Evolutionary conservation across 2,888 invertebrate genomes (phyloP), one percentile per base, ranked within the genome.

Genomic region (Tetheella fluctuosa): DNA sequence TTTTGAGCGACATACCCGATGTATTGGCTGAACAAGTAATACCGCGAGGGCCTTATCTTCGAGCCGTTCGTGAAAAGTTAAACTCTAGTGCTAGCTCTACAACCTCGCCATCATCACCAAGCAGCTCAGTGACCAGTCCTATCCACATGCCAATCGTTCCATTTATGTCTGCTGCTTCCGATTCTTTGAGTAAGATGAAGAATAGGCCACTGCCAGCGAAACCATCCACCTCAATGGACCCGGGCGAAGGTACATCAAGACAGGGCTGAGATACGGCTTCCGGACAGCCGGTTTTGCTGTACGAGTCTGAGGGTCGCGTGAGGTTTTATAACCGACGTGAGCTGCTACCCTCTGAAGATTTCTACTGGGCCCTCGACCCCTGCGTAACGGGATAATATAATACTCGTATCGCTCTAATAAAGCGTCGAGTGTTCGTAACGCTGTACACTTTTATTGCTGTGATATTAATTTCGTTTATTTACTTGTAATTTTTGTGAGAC

Each of bases 201-300:
- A 95, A 95, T 74, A 91, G 96, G 67, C 96, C 96, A n/a, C 85
- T 96, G 42, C 96, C 96, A 0, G 94, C 94, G 65, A 95, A 95
- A 79, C 96, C 96, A 20, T 85, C 64, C 34, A 61, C 67, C 25
- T 48, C 48, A 8, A 57, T 78, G 52, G 89, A 90, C 70, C 81
- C 86, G 4, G 90, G 87, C n/a, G 91, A 89, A 59, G 91, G 90
- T 2, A 84, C 90, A 1, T 91, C 77, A 54, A 79, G 79, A 62
- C 76, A 74, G 25, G 83, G 77, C 63, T 89, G 86, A 88, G 72
- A 58, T 62, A 67, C 60, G 71, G 70, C 74, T 63, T 42, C 28
- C 13, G 34, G 34, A 13, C 34, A 34, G 34, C 34, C 34, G 4
- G 34, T 34, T 13, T 7, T 34, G 61, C 61, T 63, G 63, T 63